Conservation (phyloP, 2,797 vertebrate species). For the Threskiornis aethiopicus region DNA sequence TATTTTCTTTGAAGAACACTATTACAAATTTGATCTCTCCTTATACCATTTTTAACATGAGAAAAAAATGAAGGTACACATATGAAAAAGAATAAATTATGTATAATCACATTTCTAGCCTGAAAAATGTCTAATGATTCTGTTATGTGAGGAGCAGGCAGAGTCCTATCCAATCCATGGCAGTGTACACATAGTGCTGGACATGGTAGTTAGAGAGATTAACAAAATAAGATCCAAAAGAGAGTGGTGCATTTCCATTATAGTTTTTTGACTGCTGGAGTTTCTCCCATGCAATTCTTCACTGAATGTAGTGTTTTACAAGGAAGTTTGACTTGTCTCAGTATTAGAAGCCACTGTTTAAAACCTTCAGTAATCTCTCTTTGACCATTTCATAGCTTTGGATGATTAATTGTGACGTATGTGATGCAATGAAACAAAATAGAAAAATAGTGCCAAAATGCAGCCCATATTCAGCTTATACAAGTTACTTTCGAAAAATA, state of each 20-base stretch:
- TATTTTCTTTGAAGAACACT: not conserved
- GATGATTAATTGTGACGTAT: not conserved
- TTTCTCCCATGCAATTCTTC: not conserved
- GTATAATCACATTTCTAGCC: not conserved
- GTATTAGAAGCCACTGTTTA: slow-evolving; percentile 7
- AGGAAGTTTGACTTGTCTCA: not conserved
- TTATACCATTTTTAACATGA: not conserved
- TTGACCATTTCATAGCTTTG: not conserved
- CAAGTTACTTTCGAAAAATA: slow-evolving; percentile 10
- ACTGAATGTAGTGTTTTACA: not conserved
- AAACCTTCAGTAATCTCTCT: not conserved
- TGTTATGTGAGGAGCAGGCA: not conserved
- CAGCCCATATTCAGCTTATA: not conserved
- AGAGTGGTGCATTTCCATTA: not conserved
- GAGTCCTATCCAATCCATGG: not conserved
- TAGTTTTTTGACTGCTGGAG: not conserved
- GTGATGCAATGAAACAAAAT: slow-evolving; percentile 14
- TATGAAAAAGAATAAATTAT: not conserved
- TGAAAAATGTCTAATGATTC: not conserved
- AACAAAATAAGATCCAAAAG: not conserved
- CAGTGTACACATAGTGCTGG: not conserved
- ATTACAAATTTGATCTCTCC: not conserved
- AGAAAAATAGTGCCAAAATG: not conserved
- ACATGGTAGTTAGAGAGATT: not conserved
- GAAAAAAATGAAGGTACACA: not conserved